These are phyloP conservation scores for Bombyx mandarina DNA, from an alignment of 1,140 invertebrate genomes.

Conservation along the genomic window DNA sequence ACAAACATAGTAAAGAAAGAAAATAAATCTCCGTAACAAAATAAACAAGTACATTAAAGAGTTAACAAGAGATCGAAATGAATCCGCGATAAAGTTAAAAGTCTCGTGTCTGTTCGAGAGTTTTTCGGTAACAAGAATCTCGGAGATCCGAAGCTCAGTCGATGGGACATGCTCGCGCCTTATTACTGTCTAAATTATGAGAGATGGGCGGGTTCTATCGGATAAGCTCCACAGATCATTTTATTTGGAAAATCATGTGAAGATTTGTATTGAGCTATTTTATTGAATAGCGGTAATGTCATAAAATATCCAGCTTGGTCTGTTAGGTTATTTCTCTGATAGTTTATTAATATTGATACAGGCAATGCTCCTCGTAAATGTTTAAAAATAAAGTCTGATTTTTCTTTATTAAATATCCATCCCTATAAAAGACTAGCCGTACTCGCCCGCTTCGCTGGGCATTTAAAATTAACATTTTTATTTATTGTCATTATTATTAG, in stretches of 20 bases:
- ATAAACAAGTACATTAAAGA: slow-evolving; percentile 24
- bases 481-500: too few species aligned
- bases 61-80: slow-evolving; percentile 25
- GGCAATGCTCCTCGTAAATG: too few species aligned
- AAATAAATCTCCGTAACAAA: slow-evolving; percentile 9
- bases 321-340: background rate
- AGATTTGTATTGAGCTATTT: background rate
- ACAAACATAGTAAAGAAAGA: background rate
- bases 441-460: too few species aligned
- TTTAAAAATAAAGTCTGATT: too few species aligned
- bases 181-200: background rate
- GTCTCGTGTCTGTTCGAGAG: slow-evolving; percentile 26
- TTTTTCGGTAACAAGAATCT: slow-evolving; percentile 49
- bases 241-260: background rate
- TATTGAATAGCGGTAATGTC: background rate
- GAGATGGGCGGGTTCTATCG: background rate
- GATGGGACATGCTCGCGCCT: slow-evolving; percentile 32
- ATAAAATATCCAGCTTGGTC: background rate
- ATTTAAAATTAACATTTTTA: too few species aligned
- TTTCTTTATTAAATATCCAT: too few species aligned
- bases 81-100: slow-evolving; percentile 46
- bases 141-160: slow-evolving; percentile 31
- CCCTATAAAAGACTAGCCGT: too few species aligned
- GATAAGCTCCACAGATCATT: background rate
- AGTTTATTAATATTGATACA: too few species aligned